Percentiles rank a stretch among this genome's conserved stretches.
Conservation (phyloP, 2,113 vertebrate species). For the Vanacampus margaritifer region DNA sequence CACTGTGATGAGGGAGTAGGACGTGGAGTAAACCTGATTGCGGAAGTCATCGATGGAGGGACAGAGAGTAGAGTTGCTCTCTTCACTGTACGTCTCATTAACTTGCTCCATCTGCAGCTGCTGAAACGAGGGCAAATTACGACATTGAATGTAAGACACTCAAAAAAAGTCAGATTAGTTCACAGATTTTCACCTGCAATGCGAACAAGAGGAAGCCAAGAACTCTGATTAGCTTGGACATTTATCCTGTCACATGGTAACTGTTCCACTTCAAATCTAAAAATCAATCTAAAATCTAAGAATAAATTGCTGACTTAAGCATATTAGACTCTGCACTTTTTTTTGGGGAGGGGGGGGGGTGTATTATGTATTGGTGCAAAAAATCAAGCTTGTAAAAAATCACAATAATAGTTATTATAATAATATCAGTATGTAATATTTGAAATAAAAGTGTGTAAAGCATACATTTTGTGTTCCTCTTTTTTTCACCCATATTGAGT, state of each 20-base stretch:
- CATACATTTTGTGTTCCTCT: too few species aligned
- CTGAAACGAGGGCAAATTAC: not conserved
- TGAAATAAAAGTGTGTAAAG: too few species aligned
- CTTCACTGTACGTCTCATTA: constrained; percentile 2
- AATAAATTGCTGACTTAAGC: too few species aligned
- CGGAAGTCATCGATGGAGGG: constrained; percentile 85
- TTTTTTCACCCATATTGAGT: too few species aligned
- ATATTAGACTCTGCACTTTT: too few species aligned
- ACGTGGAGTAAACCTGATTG: constrained; percentile 86
- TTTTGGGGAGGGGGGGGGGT: too few species aligned
- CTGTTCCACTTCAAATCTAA: not conserved
- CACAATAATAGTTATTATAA: too few species aligned
- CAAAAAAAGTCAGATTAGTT: not conserved
- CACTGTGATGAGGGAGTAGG: constrained; percentile 86
- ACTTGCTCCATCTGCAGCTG: constrained; percentile 31
- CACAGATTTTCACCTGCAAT: constrained; percentile 1
- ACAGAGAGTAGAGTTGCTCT: constrained; percentile 26
- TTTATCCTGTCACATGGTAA: constrained; percentile 13
- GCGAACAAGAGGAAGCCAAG: not conserved
- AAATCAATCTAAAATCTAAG: too few species aligned
- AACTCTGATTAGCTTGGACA: constrained; percentile 1
- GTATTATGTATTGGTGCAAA: too few species aligned
- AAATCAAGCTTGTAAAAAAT: too few species aligned
- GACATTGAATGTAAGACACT: not conserved
- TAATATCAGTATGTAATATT: too few species aligned